Evolutionary conservation across 2,113 vertebrate species (phyloP).

Genomic region (Nothoprocta pentlandii): DNA sequence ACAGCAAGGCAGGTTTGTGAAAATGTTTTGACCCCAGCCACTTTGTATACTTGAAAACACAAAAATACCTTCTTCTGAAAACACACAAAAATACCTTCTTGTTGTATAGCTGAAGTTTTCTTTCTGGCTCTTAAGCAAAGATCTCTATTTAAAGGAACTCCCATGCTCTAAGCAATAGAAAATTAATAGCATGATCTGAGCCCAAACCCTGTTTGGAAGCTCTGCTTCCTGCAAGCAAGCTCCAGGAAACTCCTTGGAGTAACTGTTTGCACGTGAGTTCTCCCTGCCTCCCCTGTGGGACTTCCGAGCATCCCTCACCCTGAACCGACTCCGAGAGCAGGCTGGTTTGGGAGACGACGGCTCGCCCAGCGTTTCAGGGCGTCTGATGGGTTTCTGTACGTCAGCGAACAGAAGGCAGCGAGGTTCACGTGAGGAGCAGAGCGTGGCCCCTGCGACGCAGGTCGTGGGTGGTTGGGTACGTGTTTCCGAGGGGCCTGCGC

Average conservation of each 20-base stretch:
- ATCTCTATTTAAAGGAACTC: not conserved
- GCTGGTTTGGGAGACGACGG: not conserved
- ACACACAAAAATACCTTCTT: not conserved
- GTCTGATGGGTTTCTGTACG: not conserved
- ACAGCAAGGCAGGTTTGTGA: not conserved
- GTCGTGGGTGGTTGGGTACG: not conserved
- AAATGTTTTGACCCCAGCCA: not conserved
- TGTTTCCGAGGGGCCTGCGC: accelerated
- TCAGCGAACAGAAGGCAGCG: not conserved
- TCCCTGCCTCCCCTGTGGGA: conserved; percentile 11
- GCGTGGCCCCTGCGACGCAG: accelerated
- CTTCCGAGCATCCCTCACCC: not conserved
- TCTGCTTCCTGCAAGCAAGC: conserved; percentile 4
- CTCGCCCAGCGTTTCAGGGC: not conserved
- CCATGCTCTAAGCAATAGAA: conserved; percentile 16
- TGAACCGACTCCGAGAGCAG: not conserved
- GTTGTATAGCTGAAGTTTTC: not conserved
- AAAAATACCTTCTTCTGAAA: not conserved
- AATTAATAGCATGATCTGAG: conserved; percentile 13
- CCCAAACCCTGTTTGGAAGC: not conserved
- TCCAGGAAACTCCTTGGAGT: conserved; percentile 4
- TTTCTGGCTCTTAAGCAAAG: not conserved
- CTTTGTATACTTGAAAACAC: not conserved
- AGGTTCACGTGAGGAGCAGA: not conserved
- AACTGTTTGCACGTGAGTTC: conserved; percentile 12